These are phyloP conservation scores for Cheilosia variabilis DNA, from an alignment of 2,888 invertebrate genomes.

Conservation along the genomic window DNA sequence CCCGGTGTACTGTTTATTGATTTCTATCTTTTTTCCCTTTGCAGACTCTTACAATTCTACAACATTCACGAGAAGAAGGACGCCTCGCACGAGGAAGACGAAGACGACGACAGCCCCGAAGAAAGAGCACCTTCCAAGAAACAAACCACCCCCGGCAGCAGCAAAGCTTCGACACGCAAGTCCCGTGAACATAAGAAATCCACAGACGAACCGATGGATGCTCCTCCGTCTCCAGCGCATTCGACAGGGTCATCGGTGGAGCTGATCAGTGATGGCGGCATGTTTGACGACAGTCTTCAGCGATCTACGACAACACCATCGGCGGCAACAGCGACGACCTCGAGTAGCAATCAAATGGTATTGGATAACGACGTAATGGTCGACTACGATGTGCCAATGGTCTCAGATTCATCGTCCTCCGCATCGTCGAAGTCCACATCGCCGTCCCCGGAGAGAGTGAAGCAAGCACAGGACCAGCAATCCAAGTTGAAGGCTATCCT, in stretches of 20 bases:
- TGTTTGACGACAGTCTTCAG: conserved; percentile 40
- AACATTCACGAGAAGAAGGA: conserved; percentile 86
- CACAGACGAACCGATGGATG: conserved; percentile 76
- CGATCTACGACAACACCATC: conserved; percentile 27
- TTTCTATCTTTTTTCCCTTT: conserved; percentile 69
- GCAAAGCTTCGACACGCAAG: conserved; percentile 26
- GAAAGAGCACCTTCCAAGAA: conserved; percentile 80
- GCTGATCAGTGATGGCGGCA: conserved; percentile 72
- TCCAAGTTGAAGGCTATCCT: conserved; percentile 83
- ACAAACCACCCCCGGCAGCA: conserved; percentile 81
- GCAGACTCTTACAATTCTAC: conserved; percentile 90
- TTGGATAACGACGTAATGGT: conserved; percentile 80
- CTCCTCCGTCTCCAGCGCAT: conserved; percentile 73
- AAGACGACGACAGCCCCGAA: conserved; percentile 78
- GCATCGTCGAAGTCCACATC: conserved; percentile 78
- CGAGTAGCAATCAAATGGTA: conserved; percentile 76
- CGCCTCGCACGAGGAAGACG: conserved; percentile 80
- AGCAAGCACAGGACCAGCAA: conserved; percentile 55
- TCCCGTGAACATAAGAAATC: conserved; percentile 74
- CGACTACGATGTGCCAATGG: conserved; percentile 81
- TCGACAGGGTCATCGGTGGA: conserved; percentile 77
- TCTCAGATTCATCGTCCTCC: conserved; percentile 74
- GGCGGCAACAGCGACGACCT: conserved; percentile 12
- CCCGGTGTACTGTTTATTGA: not conserved
- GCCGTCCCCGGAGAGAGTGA: conserved; percentile 70